These are phyloP conservation scores for Dufourea novaeangliae DNA, from an alignment of 1,140 invertebrate species.

Conservation along the genomic window DNA sequence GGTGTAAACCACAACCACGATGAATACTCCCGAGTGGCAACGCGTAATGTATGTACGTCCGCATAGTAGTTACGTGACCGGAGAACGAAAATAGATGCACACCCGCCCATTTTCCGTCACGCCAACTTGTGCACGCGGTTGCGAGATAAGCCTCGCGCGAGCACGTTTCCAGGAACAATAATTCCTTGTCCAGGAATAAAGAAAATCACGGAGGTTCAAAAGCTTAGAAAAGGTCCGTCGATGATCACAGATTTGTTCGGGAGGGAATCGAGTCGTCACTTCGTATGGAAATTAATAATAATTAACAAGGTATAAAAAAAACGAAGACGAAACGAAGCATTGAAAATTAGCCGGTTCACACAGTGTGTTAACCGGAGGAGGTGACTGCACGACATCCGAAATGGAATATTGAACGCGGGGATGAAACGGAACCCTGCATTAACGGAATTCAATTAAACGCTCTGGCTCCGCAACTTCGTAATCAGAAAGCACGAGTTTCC, in stretches of 20 bases:
- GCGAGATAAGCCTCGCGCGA: conserved; percentile 46
- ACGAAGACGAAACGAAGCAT: neutral
- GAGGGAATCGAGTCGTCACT: neutral
- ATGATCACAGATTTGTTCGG: neutral
- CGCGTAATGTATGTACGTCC: conserved; percentile 59
- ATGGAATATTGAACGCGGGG: neutral
- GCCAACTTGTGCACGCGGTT: conserved; percentile 52
- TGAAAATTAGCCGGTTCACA: neutral
- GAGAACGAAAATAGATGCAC: conserved; percentile 64
- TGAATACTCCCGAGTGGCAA: conserved; percentile 45
- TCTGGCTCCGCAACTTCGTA: neutral
- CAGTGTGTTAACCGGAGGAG: neutral
- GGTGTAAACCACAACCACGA: conserved; percentile 30
- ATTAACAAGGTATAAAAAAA: too few relatives aligned
- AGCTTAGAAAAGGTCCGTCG: neutral
- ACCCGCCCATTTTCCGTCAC: conserved; percentile 64
- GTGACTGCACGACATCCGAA: too few relatives aligned
- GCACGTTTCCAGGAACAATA: conserved; percentile 52
- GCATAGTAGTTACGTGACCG: conserved; percentile 63
- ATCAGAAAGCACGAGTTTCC: neutral
- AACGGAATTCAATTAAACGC: conserved; percentile 9
- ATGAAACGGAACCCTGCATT: neutral
- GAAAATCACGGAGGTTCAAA: conserved; percentile 53
- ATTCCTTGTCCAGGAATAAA: conserved; percentile 56
- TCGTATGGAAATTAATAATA: neutral